Conservation (phyloP, 2,888 invertebrate genomes). For the Teleiodes luculella region DNA sequence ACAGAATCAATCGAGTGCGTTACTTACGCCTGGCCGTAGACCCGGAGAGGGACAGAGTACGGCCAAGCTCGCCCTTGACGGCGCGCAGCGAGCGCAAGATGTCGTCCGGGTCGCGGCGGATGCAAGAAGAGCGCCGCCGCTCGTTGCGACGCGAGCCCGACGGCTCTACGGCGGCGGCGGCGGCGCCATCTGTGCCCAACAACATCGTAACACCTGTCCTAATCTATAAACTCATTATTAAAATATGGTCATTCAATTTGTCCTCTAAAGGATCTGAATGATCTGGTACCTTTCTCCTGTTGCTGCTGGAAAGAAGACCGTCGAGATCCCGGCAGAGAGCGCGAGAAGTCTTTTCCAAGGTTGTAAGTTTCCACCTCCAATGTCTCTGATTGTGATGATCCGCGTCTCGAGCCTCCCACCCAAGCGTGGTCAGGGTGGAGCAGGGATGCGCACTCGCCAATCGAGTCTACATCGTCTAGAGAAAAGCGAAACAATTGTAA, state of each 20-base stretch:
- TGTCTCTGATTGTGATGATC: slow-evolving; percentile 93
- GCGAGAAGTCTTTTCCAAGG: slow-evolving; percentile 90
- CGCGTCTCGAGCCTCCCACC: slow-evolving; percentile 86
- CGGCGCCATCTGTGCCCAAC: slow-evolving; percentile 29
- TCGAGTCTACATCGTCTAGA: slow-evolving; percentile 84
- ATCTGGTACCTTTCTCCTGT: slow-evolving; percentile 75
- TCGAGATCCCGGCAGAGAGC: slow-evolving; percentile 90
- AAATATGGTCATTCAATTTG: background rate
- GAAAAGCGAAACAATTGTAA: background rate
- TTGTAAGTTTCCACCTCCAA: slow-evolving; percentile 91
- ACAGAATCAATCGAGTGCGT: background rate
- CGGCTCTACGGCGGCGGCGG: slow-evolving; percentile 47
- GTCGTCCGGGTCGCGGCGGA: slow-evolving; percentile 90
- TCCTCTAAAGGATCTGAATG: background rate
- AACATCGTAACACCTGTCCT: background rate
- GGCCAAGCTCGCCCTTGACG: slow-evolving; percentile 88
- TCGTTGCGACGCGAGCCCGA: slow-evolving; percentile 72
- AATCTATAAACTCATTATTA: too few species aligned
- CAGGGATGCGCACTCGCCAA: slow-evolving; percentile 85
- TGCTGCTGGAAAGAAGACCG: slow-evolving; percentile 89
- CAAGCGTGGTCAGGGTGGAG: slow-evolving; percentile 93
- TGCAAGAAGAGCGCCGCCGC: slow-evolving; percentile 88
- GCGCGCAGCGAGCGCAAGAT: slow-evolving; percentile 88
- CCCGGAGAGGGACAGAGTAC: slow-evolving; percentile 88
- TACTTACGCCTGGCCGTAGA: slow-evolving; percentile 86